Base-by-base conservation (phyloP, 37 sponge, comb jelly and placozoan genomes). In the Crambe crambe region DNA sequence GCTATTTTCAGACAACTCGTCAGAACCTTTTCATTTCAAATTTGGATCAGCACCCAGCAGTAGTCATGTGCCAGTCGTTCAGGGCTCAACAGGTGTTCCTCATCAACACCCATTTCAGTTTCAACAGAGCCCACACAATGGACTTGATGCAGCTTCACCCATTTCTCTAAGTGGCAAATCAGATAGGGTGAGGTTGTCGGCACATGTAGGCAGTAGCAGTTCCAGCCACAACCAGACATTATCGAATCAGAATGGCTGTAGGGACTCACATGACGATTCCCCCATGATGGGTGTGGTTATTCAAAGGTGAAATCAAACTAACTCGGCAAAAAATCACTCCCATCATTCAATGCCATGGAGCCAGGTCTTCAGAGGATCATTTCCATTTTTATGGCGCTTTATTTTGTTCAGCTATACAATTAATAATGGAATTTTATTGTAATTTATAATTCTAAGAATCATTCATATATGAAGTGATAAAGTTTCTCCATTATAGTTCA, bases 1-100 rank as follows among this genome's bases (percentile, higher is more conserved):
- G 40, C 57, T 85, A 15, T 85, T 85, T 75, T 41, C 71, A 54
- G 79, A 85, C 32, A 20, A 12, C 8, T 30, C 68, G 1, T 56
- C 72, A 29, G 79, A 78, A 42, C 71, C 61, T 39, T 85, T 78
- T 37, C 73, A 64, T 59, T 85, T 85, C 62, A 85, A 85, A 36
- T 78, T 77, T 42, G 78, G 56, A 3, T 42, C 70, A 22, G 70
- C 70, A 70, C 22, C 74, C 1, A 17, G 37, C 60, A 60, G 54
- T 8, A 47, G 65, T 32, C 60, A 29, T 63, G 43, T 1, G 29
- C 47, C 63, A 40, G 32, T 32, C 37, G 44, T n/a, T 22, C 74
- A 73, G 56, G 1, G 56, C 2, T 70, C 70, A 20, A n/a, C 31
- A 26, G 56, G 31, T 27, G 10, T 35, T 1, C n/a, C 31, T 37